phyloP scores from a whole-genome alignment of 2,113 vertebrate genomes.

The Chinchilla lanigera region DNA sequence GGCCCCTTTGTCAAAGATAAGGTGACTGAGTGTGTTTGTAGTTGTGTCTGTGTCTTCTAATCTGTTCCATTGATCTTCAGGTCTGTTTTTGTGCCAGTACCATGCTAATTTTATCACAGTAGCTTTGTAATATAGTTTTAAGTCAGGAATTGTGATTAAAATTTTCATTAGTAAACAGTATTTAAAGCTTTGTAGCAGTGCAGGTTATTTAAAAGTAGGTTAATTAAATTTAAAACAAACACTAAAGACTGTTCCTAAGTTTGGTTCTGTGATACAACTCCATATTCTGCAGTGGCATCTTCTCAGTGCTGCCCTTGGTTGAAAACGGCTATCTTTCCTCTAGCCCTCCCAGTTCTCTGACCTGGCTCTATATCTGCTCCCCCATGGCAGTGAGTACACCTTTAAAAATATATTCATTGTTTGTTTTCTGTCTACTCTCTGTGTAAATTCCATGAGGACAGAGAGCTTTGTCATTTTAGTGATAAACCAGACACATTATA shows the following conservation, averaged over 20 bases:
- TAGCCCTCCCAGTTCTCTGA: not conserved
- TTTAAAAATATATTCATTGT: not conserved
- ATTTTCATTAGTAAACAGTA: slow-evolving; percentile 56
- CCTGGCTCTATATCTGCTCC: fast-evolving
- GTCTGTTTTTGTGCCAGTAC: too few relatives aligned
- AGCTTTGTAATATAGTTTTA: too few relatives aligned
- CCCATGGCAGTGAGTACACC: not conserved
- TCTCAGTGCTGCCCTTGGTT: not conserved
- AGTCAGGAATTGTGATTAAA: too few relatives aligned
- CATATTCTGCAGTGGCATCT: not conserved
- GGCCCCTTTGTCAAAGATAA: too few relatives aligned
- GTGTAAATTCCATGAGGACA: not conserved
- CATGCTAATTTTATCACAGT: too few relatives aligned
- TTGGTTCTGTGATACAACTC: not conserved
- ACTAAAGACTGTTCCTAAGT: not conserved
- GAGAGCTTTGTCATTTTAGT: not conserved
- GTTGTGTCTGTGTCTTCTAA: too few relatives aligned
- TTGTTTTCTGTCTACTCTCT: not conserved
- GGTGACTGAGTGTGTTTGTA: too few relatives aligned
- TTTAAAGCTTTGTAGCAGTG: not conserved
- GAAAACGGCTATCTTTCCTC: not conserved
- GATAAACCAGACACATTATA: not conserved
- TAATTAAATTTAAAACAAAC: slow-evolving; percentile 19
- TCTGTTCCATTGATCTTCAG: too few relatives aligned
- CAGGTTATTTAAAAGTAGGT: not conserved